These are phyloP conservation scores for Pocillopora verrucosa DNA, from an alignment of 64 coral and sea anemone genomes.

Conservation along the genomic window DNA sequence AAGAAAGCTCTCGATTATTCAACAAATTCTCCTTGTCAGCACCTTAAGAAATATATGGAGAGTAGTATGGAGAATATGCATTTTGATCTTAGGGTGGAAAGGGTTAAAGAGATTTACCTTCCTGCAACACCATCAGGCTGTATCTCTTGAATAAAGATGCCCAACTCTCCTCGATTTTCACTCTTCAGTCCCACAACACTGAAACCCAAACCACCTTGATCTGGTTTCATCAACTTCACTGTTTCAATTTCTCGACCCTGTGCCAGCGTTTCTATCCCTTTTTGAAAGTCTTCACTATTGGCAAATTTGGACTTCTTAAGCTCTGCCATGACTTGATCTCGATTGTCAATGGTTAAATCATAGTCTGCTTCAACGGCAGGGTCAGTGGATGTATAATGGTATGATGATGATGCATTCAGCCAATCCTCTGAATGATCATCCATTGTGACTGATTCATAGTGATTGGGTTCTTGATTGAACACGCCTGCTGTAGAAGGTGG, in stretches of 20 bases:
- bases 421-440: neutral
- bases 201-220: conserved; percentile 86
- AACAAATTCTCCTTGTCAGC: too few relatives aligned
- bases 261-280: conserved; percentile 69
- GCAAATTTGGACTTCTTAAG: conserved; percentile 61
- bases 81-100: neutral
- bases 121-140: conserved; percentile 89
- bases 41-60: too few relatives aligned
- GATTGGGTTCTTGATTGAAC: conserved; percentile 5
- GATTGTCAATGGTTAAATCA: conserved; percentile 63
- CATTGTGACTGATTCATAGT: neutral
- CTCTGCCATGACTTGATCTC: conserved; percentile 49
- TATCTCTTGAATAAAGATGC: conserved; percentile 97
- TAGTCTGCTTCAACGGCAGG: conserved; percentile 46
- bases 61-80: too few relatives aligned
- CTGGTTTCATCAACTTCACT: conserved; percentile 83
- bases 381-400: neutral
- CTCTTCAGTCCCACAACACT: conserved; percentile 99
- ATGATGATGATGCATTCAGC: neutral
- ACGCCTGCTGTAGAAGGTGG: conserved; percentile 46
- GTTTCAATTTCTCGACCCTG: conserved; percentile 90
- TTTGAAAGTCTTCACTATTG: conserved; percentile 60
- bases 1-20: too few relatives aligned
- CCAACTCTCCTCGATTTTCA: conserved; percentile 95
- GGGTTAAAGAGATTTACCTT: conserved; percentile 53